These are phyloP conservation scores for Erythrocebus patas DNA, from an alignment of 2,113 vertebrate species.

Conservation along the genomic window DNA sequence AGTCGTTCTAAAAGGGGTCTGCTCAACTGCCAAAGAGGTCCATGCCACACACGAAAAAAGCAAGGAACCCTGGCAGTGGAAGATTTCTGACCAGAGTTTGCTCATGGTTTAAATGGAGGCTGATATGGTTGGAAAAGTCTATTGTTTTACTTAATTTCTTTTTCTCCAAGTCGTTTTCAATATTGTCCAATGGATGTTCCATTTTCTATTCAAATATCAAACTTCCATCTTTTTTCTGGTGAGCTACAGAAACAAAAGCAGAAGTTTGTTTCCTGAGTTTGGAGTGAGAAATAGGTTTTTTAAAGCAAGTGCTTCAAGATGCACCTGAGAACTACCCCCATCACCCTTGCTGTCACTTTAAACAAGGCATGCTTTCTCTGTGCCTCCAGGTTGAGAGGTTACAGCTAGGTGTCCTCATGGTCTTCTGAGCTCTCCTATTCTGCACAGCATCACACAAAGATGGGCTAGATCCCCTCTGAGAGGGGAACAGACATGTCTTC, in stretches of 20 bases:
- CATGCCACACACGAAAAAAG: background rate
- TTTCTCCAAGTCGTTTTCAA: background rate
- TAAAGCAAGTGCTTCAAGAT: background rate
- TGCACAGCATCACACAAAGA: background rate
- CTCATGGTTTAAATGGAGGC: background rate
- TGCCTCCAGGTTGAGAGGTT: fast-evolving
- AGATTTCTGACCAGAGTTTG: background rate
- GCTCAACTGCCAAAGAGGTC: background rate
- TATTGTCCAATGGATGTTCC: background rate
- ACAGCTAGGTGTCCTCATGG: background rate
- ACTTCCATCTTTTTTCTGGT: background rate
- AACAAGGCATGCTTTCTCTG: background rate
- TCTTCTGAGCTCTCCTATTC: background rate
- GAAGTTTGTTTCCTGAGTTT: background rate
- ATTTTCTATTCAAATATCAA: background rate
- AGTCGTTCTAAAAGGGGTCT: background rate
- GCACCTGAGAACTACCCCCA: background rate
- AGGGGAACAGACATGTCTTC: background rate
- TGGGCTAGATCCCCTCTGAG: background rate
- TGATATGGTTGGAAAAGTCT: background rate
- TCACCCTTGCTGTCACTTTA: background rate
- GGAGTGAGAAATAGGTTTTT: background rate
- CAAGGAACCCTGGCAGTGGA: background rate
- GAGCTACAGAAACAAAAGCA: background rate
- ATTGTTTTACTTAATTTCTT: background rate